Base-by-base conservation (phyloP, 2,797 vertebrate species). In the Lateolabrax maculatus region DNA sequence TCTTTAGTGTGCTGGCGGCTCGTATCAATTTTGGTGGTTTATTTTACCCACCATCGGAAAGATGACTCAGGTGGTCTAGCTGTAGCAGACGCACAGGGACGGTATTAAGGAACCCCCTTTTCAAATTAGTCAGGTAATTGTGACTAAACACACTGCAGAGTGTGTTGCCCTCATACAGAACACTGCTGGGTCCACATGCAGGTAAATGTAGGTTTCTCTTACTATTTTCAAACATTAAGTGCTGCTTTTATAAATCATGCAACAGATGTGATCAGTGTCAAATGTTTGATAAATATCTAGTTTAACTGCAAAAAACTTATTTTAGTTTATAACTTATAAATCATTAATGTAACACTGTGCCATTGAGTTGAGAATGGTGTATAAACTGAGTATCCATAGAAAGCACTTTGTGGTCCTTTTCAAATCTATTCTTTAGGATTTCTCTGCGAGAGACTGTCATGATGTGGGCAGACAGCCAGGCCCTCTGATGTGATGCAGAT, bases 1-100 rank as follows among this genome's bases (percentile, higher is more conserved):
- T 95, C 94, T 95, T 95, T 92, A 93, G 90, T 90, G 91, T 92
- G 94, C 93, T 87, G 86, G 87, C 90, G 89, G 95, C 92, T 94
- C 75, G 78, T 90, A 93, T 95, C 92, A 91, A 92, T 95, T 94
- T 92, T 58, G 44, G 66, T 53, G 84, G 87, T 92, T 91, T 91
- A 89, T 93, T 94, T 91, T 83, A 74, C 79, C 81, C 87, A 55
- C 83, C 75, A 83, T 79, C 84, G 27, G 74, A 90, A 84, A 72
- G 88, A 90, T 84, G 89, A 91, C 89, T 92, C 90, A 90, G 93
- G 92, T 93, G 90, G 83, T 86, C 83, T 84, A 27, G 48, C 74
- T 77, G 69, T 57, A 41, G 75, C 77, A 85, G 73, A 58, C 70
- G 43, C 56, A 73, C 74, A n/a, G 75, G 70, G 77, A 72, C 29